A percentile compares a stretch with the other conserved stretches of the same genome.
Conservation (phyloP, 2,888 invertebrate species). For the Phengaris alcon region DNA sequence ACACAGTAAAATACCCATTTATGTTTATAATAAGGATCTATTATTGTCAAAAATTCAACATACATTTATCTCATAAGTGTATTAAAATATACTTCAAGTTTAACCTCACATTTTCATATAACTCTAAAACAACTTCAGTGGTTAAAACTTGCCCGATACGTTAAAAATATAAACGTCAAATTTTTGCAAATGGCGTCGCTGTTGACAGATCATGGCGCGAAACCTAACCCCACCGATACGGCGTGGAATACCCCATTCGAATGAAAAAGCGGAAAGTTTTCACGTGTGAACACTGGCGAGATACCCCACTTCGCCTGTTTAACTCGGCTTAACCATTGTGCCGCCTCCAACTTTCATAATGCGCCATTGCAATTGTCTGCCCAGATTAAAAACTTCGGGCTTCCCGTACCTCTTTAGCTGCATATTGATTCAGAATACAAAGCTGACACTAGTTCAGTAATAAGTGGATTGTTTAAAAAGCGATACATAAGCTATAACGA, state of each 20-base stretch:
- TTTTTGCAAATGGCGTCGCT: conserved; percentile 5
- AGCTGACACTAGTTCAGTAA: conserved; percentile 22
- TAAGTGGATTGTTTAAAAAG: conserved; percentile 1
- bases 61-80: too few relatives aligned
- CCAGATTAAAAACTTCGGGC: conserved; percentile 43
- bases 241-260: conserved; percentile 13
- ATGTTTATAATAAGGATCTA: background rate
- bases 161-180: background rate
- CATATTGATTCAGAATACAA: conserved; percentile 30
- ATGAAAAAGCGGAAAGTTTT: conserved; percentile 32
- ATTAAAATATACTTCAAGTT: too few relatives aligned
- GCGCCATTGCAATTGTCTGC: conserved; percentile 44
- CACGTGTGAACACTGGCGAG: conserved; percentile 39
- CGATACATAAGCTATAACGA: background rate
- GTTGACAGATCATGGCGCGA: conserved; percentile 17
- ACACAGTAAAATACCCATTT: conserved; percentile 6
- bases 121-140: background rate
- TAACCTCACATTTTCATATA: too few relatives aligned
- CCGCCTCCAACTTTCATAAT: conserved; percentile 51
- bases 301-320: conserved; percentile 63
- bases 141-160: background rate
- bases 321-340: conserved; percentile 59
- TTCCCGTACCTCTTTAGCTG: conserved; percentile 41
- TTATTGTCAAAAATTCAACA: background rate
- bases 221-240: conserved; percentile 23